Evolutionary conservation across 2,888 invertebrate species (phyloP), one percentile per base, ranked within the genome.

Genomic region (Nomada ruficornis): DNA sequence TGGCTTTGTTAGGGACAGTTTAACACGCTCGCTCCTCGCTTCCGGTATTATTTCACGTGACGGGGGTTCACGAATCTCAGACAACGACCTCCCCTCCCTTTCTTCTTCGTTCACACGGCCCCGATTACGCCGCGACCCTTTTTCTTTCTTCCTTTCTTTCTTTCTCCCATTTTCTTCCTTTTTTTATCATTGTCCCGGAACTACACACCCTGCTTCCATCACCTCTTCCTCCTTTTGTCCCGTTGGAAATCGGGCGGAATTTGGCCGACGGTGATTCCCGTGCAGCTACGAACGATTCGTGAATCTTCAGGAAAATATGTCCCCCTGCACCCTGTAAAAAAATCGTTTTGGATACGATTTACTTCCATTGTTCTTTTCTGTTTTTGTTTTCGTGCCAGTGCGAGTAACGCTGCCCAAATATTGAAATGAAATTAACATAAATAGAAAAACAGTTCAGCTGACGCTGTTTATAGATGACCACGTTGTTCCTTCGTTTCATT

Each of bases 201-300:
- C 55, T 57, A 54, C 57, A 54, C 57, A 20, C 20, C 57, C 47
- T n/a, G 42, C 9, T n/a, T 15, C 63, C 13, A 42, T 26, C 29
- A 23, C 42, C 18, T 26, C 36, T 64, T 52, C 60, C 23, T 11
- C 9, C 69, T 71, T 73, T 78, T 81, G 80, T 79, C 65, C 73
- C 59, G 69, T 54, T 57, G 42, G 47, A 73, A 70, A 78, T 79
- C 81, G 79, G 70, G 50, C 81, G 70, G 65, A 65, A 63, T 79
- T 79, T 74, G 80, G 81, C 81, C 78, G 68, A 81, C 47, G 80
- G 78, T 78, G 78, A 69, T 81, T 72, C 50, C 47, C 60, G 60
- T 2, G 74, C 60, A 62, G 74, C 50, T 54, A 59, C 44, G 60
- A 55, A 57, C 57, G 60, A 67, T 77, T 55, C 67, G 75, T 44